Conservation (phyloP, 1,140 invertebrate genomes). For the Nebria ingens region DNA sequence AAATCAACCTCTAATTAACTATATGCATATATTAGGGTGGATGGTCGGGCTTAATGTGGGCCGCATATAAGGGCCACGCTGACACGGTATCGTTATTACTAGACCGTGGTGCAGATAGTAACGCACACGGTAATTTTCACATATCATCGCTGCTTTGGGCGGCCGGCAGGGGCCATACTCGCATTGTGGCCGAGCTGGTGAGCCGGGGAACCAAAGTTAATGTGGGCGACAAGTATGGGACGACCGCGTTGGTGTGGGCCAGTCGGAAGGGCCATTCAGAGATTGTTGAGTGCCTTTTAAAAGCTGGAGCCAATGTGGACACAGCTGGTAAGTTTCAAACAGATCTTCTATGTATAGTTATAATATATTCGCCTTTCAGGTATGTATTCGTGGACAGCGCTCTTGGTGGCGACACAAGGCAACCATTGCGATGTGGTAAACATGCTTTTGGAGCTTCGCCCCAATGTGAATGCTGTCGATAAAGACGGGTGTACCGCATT, state of each 20-base stretch:
- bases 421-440: conserved; percentile 85
- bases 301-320: conserved; percentile 71
- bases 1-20: no score
- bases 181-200: conserved; percentile 75
- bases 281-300: conserved; percentile 75
- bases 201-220: conserved; percentile 83
- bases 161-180: conserved; percentile 75
- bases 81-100: conserved; percentile 73
- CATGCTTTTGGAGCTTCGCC: conserved; percentile 76
- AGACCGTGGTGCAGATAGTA: conserved; percentile 82
- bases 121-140: conserved; percentile 93
- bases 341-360: not conserved
- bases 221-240: conserved; percentile 92
- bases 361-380: conserved; percentile 33
- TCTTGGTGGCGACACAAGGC: conserved; percentile 79
- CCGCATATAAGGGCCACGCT: conserved; percentile 82
- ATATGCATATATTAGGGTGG: conserved; percentile 84
- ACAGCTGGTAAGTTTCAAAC: conserved; percentile 51
- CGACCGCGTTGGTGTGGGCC: conserved; percentile 93
- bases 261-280: conserved; percentile 78
- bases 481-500: conserved; percentile 93
- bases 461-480: conserved; percentile 89
- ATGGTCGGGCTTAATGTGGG: conserved; percentile 97
- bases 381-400: conserved; percentile 90
- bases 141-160: conserved; percentile 92